Base-by-base conservation (phyloP, 2,113 vertebrate genomes). In the Glaucidium brasilianum region DNA sequence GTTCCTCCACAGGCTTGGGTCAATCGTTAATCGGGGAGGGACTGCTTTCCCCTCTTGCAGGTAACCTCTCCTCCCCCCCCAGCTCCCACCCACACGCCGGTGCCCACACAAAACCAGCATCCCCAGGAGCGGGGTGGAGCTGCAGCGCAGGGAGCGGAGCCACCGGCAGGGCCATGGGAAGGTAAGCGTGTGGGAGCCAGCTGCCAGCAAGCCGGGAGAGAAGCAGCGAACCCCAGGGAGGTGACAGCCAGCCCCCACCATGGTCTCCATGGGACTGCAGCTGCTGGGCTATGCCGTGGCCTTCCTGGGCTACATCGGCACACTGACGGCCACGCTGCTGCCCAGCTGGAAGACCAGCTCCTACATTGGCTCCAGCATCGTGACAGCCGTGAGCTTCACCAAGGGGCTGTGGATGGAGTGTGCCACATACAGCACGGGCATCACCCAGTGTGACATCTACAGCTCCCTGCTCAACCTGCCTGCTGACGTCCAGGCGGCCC, bases 371-470 rank as follows among this genome's bases (percentile, higher is more conserved):
- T 97, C 99, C 94, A 99, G 99, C 97, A 99, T 99, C 5, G 98
- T 99, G 76, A 99, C 99, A 0, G 99, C 99, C 0, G 98, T 99
- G 43, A 98, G 96, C 88, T 99, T 98, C 98, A 98, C 98, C 98
- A 98, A 99, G 92, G 99, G 99, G 41, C 98, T 99, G 66, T 99
- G 99, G 99, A 99, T 99, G 99, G 99, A 99, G 85, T 99, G 99
- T 1, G 99, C 99, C 58, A 98, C 98, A 1, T 98, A 99, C 96
- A 99, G 99, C 98, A 99, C 99, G 0, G 99, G 99, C 22, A 98
- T 99, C 97, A 99, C 99, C 63, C 99, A 99, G 85, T 99, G 99
- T 3, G 99, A 99, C 85, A 99, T 99, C 97, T 99, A 99, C 98
- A 99, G 98, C 98, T 99, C 99, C 14, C 98, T 99, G 95, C 98